Evolutionary conservation across 2,888 invertebrate species (phyloP).

Genomic region (Autographa gamma): DNA sequence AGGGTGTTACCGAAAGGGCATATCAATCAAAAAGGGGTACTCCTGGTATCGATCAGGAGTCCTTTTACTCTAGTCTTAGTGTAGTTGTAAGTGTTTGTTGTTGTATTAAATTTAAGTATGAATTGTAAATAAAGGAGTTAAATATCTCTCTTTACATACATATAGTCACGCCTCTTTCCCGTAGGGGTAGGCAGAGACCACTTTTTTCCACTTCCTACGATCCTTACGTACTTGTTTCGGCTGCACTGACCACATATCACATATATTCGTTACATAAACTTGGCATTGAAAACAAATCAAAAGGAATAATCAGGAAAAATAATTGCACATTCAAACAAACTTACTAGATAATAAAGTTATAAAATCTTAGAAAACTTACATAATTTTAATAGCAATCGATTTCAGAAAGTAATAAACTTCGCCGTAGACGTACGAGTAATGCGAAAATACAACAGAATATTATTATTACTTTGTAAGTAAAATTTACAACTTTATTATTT

Average conservation of each 20-base stretch:
- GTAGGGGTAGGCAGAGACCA: too few species aligned
- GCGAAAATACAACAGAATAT: constrained; percentile 17
- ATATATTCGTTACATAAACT: background rate
- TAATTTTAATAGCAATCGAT: constrained; percentile 16
- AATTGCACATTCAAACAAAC: background rate
- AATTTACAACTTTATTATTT: background rate
- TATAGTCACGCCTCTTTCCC: too few species aligned
- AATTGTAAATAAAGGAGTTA: too few species aligned
- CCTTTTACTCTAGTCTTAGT: too few species aligned
- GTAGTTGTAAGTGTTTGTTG: too few species aligned
- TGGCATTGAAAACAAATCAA: background rate
- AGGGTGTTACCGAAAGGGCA: too few species aligned
- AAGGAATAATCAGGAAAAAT: background rate
- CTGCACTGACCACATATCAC: background rate
- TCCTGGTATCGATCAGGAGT: too few species aligned
- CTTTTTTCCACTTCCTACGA: too few species aligned
- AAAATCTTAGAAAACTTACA: background rate
- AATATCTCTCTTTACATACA: too few species aligned
- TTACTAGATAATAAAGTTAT: background rate
- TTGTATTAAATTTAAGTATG: too few species aligned
- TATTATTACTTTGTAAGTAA: constrained; percentile 44
- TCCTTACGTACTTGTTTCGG: too few species aligned
- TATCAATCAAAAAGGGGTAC: too few species aligned
- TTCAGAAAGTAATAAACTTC: constrained; percentile 3
- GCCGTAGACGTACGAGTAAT: constrained; percentile 17